Conservation (phyloP, 2,888 invertebrate species). For the Mesochorus sp. region DNA sequence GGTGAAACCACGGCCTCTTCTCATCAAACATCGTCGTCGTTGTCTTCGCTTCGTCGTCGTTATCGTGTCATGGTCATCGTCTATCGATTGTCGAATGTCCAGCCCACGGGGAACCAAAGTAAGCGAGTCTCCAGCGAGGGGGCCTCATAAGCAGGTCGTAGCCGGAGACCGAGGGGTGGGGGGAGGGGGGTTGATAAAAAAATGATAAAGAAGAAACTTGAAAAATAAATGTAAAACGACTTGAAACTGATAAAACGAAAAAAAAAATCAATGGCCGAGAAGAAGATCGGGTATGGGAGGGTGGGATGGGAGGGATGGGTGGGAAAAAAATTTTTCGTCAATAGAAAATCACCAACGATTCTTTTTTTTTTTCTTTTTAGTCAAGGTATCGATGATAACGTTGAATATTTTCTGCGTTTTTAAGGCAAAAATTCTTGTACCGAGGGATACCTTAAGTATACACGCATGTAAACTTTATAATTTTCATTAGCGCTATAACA, state of each 20-base stretch:
- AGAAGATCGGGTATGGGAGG: conserved; percentile 64
- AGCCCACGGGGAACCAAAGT: conserved; percentile 62
- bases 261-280: conserved; percentile 70
- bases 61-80: conserved; percentile 68
- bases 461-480: conserved; percentile 72
- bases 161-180: conserved; percentile 47
- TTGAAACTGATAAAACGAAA: conserved; percentile 55
- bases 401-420: conserved; percentile 25
- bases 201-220: conserved; percentile 62
- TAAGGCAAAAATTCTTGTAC: conserved; percentile 6
- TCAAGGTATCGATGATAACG: conserved; percentile 71
- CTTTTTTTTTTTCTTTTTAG: too few species aligned
- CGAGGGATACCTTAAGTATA: conserved; percentile 67
- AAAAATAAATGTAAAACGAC: conserved; percentile 52
- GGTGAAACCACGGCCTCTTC: conserved; percentile 83
- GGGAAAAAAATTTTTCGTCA: conserved; percentile 56
- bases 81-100: conserved; percentile 64
- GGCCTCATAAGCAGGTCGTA: conserved; percentile 44
- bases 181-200: conserved; percentile 47
- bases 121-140: conserved; percentile 45
- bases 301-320: conserved; percentile 74
- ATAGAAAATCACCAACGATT: conserved; percentile 68
- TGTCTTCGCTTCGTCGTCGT: conserved; percentile 73
- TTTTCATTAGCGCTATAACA: conserved; percentile 75
- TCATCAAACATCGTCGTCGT: conserved; percentile 81